phyloP scores from a whole-genome alignment of 2,888 invertebrate genomes.

The Piscicola geometra region DNA sequence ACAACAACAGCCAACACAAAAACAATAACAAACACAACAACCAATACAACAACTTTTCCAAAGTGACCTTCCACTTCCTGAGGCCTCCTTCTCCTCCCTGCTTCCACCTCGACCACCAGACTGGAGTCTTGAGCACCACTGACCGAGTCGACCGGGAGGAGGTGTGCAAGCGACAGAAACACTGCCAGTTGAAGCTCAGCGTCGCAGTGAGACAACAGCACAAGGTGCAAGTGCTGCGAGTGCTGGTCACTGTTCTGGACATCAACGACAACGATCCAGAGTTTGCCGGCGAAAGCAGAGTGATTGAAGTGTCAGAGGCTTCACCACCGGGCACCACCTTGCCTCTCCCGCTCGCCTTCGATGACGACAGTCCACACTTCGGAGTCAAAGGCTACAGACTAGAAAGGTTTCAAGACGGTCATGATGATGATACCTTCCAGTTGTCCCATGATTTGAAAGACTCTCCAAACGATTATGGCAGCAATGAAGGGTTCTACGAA shows the following conservation, averaged over 20 bases:
- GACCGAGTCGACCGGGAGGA: constrained; percentile 37
- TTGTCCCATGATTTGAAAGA: too few species aligned
- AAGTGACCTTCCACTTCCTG: constrained; percentile 4
- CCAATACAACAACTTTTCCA: not conserved
- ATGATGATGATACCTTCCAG: not conserved
- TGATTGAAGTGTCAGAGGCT: constrained; percentile 33
- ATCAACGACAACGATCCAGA: constrained; percentile 39
- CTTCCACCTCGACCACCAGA: constrained; percentile 34
- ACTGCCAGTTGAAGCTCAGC: constrained; percentile 34
- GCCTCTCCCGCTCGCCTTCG: constrained; percentile 33
- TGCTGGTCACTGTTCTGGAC: constrained; percentile 35
- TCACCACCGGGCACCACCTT: constrained; percentile 29
- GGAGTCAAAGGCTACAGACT: constrained; percentile 37
- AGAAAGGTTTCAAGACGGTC: not conserved
- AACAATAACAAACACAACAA: not conserved
- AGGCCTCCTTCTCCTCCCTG: constrained; percentile 14
- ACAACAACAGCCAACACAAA: not conserved
- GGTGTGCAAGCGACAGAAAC: constrained; percentile 30
- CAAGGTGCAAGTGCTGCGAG: constrained; percentile 23
- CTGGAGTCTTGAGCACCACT: constrained; percentile 35
- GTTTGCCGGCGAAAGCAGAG: constrained; percentile 28
- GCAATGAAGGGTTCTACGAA: not conserved
- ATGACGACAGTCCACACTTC: constrained; percentile 35
- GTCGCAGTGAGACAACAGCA: constrained; percentile 30
- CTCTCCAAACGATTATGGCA: too few species aligned